Conservation (phyloP, 2,888 invertebrate species). For the Selenia dentaria region DNA sequence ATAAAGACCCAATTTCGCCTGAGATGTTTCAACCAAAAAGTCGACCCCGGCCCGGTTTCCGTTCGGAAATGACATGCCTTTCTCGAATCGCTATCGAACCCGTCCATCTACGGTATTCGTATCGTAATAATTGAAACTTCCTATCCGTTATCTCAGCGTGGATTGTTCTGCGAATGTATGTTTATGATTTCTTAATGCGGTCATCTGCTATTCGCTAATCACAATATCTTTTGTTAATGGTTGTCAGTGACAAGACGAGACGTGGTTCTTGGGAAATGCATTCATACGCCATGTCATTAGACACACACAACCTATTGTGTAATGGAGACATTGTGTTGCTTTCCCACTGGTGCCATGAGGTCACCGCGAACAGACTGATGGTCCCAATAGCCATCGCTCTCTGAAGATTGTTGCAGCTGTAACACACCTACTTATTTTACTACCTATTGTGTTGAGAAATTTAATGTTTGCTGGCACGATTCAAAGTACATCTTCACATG, state of each 20-base stretch:
- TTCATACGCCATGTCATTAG: constrained; percentile 26
- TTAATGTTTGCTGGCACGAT: constrained; percentile 1
- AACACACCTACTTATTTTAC: constrained; percentile 6
- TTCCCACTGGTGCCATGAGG: constrained; percentile 33
- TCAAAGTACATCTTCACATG: not conserved
- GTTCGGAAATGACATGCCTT: constrained; percentile 19
- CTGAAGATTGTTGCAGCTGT: constrained; percentile 4
- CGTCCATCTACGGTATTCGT: constrained; percentile 14
- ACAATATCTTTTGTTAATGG: constrained; percentile 23
- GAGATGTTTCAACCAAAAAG: constrained; percentile 6
- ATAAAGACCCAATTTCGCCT: constrained; percentile 3
- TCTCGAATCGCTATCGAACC: constrained; percentile 15
- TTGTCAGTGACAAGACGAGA: constrained; percentile 12
- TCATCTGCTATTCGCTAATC: constrained; percentile 18
- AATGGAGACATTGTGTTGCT: constrained; percentile 30
- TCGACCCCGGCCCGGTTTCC: constrained; percentile 7
- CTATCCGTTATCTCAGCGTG: constrained; percentile 13
- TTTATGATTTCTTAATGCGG: constrained; percentile 11
- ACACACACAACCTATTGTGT: constrained; percentile 28
- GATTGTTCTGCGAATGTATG: constrained; percentile 15
- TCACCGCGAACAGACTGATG: constrained; percentile 11
- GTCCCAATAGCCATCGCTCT: constrained; percentile 11
- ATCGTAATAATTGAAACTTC: constrained; percentile 22
- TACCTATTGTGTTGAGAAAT: constrained; percentile 8
- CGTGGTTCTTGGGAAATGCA: constrained; percentile 25